Evolutionary conservation across 2,888 invertebrate genomes (phyloP), one percentile per base, ranked within the genome.

Genomic region (Lucinisca nassula): DNA sequence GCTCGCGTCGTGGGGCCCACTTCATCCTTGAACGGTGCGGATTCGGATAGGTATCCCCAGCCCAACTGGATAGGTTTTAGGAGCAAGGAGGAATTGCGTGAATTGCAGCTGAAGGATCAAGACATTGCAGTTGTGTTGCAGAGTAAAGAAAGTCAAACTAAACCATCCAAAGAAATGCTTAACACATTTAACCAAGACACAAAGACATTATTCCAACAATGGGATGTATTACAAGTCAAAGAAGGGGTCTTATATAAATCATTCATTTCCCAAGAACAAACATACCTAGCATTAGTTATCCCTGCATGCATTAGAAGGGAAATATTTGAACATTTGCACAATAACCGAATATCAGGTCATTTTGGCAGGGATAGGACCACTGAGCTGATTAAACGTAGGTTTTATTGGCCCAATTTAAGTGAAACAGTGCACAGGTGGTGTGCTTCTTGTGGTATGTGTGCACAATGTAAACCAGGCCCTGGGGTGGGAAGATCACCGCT

Each of bases 71-170:
- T 72, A 35, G 35, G 6, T 38, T 38, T 37, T 37, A 37, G 24
- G 72, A 37, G 37, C 37, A 72, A 72, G 37, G 72, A 72, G 72
- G 72, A 72, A 72, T 37, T 72, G 21, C 72, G 72, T 32, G 38
- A 30, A 14, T 37, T 72, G 21, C 72, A 72, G 37, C 21, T 38
- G 21, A 72, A 37, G 1, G 72, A 72, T 37, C 35, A 14, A 72
- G 37, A 35, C 6, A 38, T 35, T 27, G 72, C 21, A 32, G 37
- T n/a, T 6, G 72, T 72, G 12, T 21, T 55, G 10, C 10, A 55
- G 21, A 55, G 55, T 55, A 55, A 55, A 21, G 55, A 55, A 17
- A 55, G n/a, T 6, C n/a, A 8, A 55, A n/a, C 4, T 14, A 55
- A 55, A 21, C 55, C n/a, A 8, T 17, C 55, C 4, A 55, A 55